Evolutionary conservation across 2,797 vertebrate genomes (phyloP).

Genomic region (Trichosurus vulpecula): DNA sequence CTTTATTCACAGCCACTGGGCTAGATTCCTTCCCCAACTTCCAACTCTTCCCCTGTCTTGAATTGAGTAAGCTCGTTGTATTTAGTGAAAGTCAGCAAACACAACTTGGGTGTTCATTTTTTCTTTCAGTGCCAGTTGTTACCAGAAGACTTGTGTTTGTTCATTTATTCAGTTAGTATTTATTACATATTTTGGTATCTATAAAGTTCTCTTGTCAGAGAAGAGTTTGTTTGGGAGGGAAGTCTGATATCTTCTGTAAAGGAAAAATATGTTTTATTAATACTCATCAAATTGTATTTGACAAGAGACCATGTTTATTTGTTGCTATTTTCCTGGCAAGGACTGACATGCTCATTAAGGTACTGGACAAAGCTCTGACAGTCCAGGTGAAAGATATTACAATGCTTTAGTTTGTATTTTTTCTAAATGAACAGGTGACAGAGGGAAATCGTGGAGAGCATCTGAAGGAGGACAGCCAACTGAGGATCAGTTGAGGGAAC

Average conservation of each 20-base stretch:
- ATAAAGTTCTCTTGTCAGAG: constrained; percentile 42
- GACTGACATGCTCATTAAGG: not conserved
- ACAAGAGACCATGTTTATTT: not conserved
- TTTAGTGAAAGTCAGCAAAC: constrained; percentile 39
- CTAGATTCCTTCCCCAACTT: not conserved
- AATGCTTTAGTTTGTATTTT: fast-evolving
- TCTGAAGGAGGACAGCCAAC: not conserved
- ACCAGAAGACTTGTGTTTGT: constrained; percentile 71
- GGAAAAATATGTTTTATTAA: constrained; percentile 69
- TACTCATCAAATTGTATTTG: constrained; percentile 51
- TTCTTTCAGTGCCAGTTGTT: constrained; percentile 47
- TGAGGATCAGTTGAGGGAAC: not conserved
- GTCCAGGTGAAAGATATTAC: not conserved
- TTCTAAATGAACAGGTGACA: fast-evolving
- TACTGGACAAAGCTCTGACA: fast-evolving
- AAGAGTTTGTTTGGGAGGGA: constrained; percentile 67
- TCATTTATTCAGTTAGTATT: constrained; percentile 40
- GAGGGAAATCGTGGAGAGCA: not conserved
- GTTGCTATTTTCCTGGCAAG: not conserved
- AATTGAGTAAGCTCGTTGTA: not conserved
- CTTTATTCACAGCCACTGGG: not conserved
- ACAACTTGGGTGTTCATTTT: not conserved
- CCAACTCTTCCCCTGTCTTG: not conserved
- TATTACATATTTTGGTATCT: constrained; percentile 37
- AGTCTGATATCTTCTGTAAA: constrained; percentile 62